phyloP scores from a whole-genome alignment of 2,888 invertebrate species.

The Sinohyriopsis cumingii region DNA sequence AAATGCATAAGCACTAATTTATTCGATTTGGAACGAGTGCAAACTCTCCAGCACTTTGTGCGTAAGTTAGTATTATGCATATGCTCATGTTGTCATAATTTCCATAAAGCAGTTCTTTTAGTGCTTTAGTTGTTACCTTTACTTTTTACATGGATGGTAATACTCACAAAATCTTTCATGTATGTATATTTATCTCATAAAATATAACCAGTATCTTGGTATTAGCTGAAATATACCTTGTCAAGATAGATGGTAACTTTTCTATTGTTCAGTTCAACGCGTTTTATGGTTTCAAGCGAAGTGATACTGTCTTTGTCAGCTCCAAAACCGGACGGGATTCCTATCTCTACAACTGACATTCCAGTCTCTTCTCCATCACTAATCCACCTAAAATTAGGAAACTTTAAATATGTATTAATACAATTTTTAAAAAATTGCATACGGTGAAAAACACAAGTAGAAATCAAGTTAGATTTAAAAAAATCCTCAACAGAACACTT shows the following conservation, averaged over 20 bases:
- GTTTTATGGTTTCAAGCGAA: constrained; percentile 62
- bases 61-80: too few species aligned
- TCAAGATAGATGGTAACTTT: constrained; percentile 72
- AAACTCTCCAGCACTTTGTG: too few species aligned
- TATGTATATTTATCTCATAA: neutral
- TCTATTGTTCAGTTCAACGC: constrained; percentile 68
- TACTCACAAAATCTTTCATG: neutral
- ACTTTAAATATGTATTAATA: too few species aligned
- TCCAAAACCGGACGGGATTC: constrained; percentile 59
- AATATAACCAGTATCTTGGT: neutral
- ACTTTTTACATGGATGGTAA: neutral
- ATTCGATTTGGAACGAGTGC: too few species aligned
- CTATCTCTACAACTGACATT: constrained; percentile 71
- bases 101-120: too few species aligned
- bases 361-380: constrained; percentile 38
- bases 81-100: too few species aligned
- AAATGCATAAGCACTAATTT: too few species aligned
- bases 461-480: too few species aligned
- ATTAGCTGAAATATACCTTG: constrained; percentile 55
- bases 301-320: constrained; percentile 55
- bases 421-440: too few species aligned
- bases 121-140: neutral
- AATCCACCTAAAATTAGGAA: constrained; percentile 23
- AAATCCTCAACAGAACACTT: too few species aligned
- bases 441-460: too few species aligned